A percentile compares a stretch with the other conserved stretches of the same genome.
Conservation (phyloP, 2,888 invertebrate species). For the Coenonympha arcania region DNA sequence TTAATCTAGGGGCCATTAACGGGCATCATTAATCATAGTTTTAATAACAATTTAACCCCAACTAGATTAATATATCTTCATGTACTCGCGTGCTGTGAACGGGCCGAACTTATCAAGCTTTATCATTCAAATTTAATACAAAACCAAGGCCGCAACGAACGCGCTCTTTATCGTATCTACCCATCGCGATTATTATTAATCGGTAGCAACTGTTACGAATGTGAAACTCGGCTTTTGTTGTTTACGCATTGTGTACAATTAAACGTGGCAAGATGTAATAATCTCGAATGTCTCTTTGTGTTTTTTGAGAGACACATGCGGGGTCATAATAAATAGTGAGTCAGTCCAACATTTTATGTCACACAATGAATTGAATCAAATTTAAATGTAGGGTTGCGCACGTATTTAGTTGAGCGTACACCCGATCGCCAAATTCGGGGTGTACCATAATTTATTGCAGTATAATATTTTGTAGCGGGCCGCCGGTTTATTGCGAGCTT, state of each 20-base stretch:
- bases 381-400: slow-evolving; percentile 67
- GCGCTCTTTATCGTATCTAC: slow-evolving; percentile 38
- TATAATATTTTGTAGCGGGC: slow-evolving; percentile 69
- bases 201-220: slow-evolving; percentile 66
- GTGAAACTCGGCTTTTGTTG: slow-evolving; percentile 59
- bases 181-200: slow-evolving; percentile 32
- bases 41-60: slow-evolving; percentile 74
- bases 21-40: slow-evolving; percentile 70
- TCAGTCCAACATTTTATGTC: slow-evolving; percentile 46
- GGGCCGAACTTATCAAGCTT: slow-evolving; percentile 51
- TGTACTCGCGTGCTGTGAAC: slow-evolving; percentile 55
- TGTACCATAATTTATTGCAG: slow-evolving; percentile 71
- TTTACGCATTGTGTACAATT: slow-evolving; percentile 70
- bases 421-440: slow-evolving; percentile 65
- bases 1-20: slow-evolving; percentile 70
- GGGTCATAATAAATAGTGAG: slow-evolving; percentile 65
- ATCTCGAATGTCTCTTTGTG: slow-evolving; percentile 68
- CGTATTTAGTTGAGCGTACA: slow-evolving; percentile 58
- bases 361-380: slow-evolving; percentile 65
- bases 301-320: slow-evolving; percentile 65
- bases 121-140: slow-evolving; percentile 68
- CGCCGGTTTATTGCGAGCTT: slow-evolving; percentile 60
- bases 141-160: slow-evolving; percentile 61
- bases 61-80: slow-evolving; percentile 73
- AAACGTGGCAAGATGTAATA: slow-evolving; percentile 71